Evolutionary conservation across 1,140 invertebrate genomes (phyloP), one percentile per base, ranked within the genome.

Genomic region (Aphaenogaster ashmeadi): DNA sequence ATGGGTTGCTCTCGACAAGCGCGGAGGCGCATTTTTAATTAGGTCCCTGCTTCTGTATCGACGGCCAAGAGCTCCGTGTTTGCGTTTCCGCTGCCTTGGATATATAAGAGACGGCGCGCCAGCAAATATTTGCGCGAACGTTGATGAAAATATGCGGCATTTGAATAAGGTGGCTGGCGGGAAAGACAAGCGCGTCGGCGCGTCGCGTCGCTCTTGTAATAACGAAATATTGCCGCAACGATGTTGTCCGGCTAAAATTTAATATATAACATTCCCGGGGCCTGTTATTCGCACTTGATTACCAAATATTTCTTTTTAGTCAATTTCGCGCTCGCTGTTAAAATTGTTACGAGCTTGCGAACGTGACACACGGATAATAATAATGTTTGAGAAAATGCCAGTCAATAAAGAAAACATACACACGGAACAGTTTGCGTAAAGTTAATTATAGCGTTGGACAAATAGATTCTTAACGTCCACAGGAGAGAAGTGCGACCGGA

Each of bases 121-220:
- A 2, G 58, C 11, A 79, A 79, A 79, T 79, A 79, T 79, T 66
- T 79, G 77, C 58, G 33, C 58, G 11, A 79, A 66, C 58, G 9
- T 66, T 79, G 77, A 79, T 79, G 77, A 79, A 66, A 66, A 66
- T 79, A 79, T 66, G 44, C 66, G 27, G 58, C 77, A 79, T 79
- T 79, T 79, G 58, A 64, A 50, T 66, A 79, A 79, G 77, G 15
- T 33, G 56, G 13, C 21, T 79, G 27, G 27, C 11, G 58, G 38
- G 60, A 66, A 66, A 50, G 58, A 66, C 58, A 33, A 60, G 38
- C 38, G 36, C 21, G 74, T 47, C n/a, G 41, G 41, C 38, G 64
- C 64, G 41, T 44, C 66, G 64, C 38, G 66, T 50, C n/a, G 64
- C n/a, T 78, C 33, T 64, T 64, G 27, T 36, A 79, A 79, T 66